These are phyloP conservation scores for Drosophila paucipuncta DNA, from an alignment of 2,888 invertebrate genomes.

Conservation along the genomic window DNA sequence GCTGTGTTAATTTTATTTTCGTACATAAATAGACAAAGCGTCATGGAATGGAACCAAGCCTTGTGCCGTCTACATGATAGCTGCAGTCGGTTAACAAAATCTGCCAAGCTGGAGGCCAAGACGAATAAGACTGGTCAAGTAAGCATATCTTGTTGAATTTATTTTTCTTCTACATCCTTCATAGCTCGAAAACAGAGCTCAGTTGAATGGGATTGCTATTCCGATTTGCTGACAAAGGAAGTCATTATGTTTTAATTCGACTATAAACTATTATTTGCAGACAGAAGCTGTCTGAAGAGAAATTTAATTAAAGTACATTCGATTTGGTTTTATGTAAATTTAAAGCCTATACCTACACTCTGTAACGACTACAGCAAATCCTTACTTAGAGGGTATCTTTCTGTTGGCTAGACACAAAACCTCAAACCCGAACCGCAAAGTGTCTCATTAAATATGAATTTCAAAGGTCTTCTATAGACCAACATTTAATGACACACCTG, in stretches of 20 bases:
- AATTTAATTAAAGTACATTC: not conserved
- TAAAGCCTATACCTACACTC: not conserved
- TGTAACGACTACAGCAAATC: not conserved
- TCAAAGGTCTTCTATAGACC: not conserved
- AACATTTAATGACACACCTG: slow-evolving; percentile 27
- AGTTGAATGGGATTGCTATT: not conserved
- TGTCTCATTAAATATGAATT: slow-evolving; percentile 51
- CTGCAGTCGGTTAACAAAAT: slow-evolving; percentile 31
- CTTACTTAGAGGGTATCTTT: not conserved
- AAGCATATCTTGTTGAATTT: not conserved
- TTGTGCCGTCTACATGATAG: slow-evolving; percentile 8
- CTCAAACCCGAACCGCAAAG: slow-evolving; percentile 10
- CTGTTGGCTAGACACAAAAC: not conserved
- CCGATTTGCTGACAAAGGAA: not conserved
- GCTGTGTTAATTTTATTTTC: slow-evolving; percentile 74
- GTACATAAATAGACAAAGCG: slow-evolving; percentile 62
- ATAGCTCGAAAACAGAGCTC: not conserved
- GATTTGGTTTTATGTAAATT: not conserved
- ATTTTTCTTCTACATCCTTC: too few species aligned
- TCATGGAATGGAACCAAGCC: slow-evolving; percentile 35
- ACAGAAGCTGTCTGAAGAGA: not conserved
- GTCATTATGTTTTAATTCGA: not conserved
- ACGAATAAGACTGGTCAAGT: not conserved
- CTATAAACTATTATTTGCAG: not conserved
- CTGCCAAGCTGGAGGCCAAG: slow-evolving; percentile 5